phyloP scores from a whole-genome alignment of 2,888 invertebrate genomes.

The Entomobrya multifasciata region DNA sequence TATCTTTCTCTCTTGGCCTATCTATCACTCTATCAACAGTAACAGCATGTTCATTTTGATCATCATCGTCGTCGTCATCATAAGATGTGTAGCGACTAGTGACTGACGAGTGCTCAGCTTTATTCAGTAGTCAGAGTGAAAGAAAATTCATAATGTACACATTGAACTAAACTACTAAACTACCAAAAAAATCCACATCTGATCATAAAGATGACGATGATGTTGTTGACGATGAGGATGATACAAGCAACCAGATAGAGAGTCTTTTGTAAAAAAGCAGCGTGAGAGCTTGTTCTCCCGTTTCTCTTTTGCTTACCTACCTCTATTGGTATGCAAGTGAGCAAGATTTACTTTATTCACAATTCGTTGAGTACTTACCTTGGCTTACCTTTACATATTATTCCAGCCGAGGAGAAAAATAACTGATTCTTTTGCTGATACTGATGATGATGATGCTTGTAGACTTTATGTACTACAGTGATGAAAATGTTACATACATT shows the following conservation, averaged over 20 bases:
- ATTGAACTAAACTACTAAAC: too few relatives aligned
- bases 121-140: constrained; percentile 39
- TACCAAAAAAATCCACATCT: constrained; percentile 41
- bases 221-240: constrained; percentile 39
- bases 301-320: too few relatives aligned
- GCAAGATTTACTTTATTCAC: constrained; percentile 72
- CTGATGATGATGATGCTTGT: constrained; percentile 54
- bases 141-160: constrained; percentile 67
- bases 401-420: not conserved
- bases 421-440: constrained; percentile 47
- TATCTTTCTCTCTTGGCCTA: constrained; percentile 37
- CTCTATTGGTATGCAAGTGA: constrained; percentile 71
- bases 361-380: constrained; percentile 70
- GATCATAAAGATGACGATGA: too few relatives aligned
- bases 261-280: constrained; percentile 60
- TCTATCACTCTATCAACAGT: constrained; percentile 59
- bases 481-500: constrained; percentile 54
- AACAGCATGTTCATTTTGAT: constrained; percentile 5
- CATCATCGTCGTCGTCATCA: too few relatives aligned
- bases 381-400: constrained; percentile 54
- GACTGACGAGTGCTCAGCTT: not conserved
- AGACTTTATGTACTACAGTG: too few relatives aligned
- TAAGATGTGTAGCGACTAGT: constrained; percentile 7
- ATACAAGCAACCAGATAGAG: constrained; percentile 43
- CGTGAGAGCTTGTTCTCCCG: constrained; percentile 66